These are phyloP conservation scores for Agrochola litura DNA, from an alignment of 2,888 invertebrate species.

Conservation along the genomic window DNA sequence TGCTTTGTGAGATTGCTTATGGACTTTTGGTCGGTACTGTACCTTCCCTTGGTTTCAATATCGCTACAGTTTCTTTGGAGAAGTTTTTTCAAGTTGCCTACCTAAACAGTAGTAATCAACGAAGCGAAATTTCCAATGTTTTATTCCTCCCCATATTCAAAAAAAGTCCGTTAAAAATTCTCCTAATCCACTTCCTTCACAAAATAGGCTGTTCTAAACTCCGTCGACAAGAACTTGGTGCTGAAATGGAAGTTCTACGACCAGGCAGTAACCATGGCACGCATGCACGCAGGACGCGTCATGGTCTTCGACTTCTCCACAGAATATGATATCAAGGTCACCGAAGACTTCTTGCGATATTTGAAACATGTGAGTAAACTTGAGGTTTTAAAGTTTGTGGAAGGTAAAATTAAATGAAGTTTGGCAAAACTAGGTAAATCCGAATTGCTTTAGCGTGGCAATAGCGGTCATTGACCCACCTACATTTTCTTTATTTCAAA, in stretches of 20 bases:
- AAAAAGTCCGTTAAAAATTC: neutral
- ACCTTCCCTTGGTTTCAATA: neutral
- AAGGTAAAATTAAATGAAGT: neutral
- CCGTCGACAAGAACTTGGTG: slow-evolving; percentile 71
- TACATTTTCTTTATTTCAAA: too few species aligned
- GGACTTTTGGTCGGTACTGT: too few species aligned
- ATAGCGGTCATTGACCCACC: neutral
- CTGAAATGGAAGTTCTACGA: slow-evolving; percentile 81
- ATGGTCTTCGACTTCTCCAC: slow-evolving; percentile 78
- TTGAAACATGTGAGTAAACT: slow-evolving; percentile 74
- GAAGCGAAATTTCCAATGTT: neutral
- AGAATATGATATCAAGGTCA: slow-evolving; percentile 75
- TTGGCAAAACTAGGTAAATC: neutral
- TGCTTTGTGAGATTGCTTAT: too few species aligned
- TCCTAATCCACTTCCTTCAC: neutral
- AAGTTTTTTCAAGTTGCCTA: neutral
- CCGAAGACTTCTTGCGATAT: slow-evolving; percentile 75
- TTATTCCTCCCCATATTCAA: neutral
- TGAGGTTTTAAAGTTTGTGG: neutral
- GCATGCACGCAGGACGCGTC: slow-evolving; percentile 75
- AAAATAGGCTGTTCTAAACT: slow-evolving; percentile 74
- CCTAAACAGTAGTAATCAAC: neutral
- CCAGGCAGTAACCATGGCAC: slow-evolving; percentile 74
- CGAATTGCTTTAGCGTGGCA: neutral
- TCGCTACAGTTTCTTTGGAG: neutral